Evolutionary conservation across 2,888 invertebrate species (phyloP), one percentile per base, ranked within the genome.

Genomic region (Tolmerus cingulatus): DNA sequence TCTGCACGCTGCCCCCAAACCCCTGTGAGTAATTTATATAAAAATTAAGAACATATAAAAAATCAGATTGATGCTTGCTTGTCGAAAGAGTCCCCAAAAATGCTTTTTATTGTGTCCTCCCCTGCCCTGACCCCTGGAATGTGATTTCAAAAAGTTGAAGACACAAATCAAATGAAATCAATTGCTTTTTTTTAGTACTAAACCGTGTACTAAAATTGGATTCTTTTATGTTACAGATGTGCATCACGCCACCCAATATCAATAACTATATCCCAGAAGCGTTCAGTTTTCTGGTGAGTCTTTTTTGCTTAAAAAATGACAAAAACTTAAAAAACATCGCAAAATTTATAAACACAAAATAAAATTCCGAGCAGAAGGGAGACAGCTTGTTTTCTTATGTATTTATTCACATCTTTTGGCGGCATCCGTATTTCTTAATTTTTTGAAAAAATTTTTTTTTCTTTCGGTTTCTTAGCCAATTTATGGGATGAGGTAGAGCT

Each of bases 181-280:
- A 78, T 14, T 57, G 14, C 57, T 66, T 46, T 46, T 46, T 46
- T 46, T 46, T 87, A 74, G 87, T 88, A 77, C 88, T 84, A 57
- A 81, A 43, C 30, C 66, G 77, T 86, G 87, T 88, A 88, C 88
- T 88, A 87, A 88, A 88, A 82, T 86, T 87, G 87, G 87, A 86
- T 88, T 66, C 86, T 88, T 87, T 88, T 79, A 87, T 85, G 87
- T 86, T 91, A 91, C 91, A 91, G 91, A 91, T 91, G 91, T 91
- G 91, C 91, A 91, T 91, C 90, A 90, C 91, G 88, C 91, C 91
- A 90, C 91, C 91, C 89, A 91, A 91, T 91, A 91, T 91, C 90
- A 91, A 91, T 91, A 91, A 90, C 90, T 91, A 91, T 91, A 91
- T 91, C 91, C 91, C 91, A 91, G 91, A 91, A 91, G 91, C 91